Evolutionary conservation across 2,797 vertebrate species (phyloP), one percentile per base, ranked within the genome.

Genomic region (Xenops minutus): DNA sequence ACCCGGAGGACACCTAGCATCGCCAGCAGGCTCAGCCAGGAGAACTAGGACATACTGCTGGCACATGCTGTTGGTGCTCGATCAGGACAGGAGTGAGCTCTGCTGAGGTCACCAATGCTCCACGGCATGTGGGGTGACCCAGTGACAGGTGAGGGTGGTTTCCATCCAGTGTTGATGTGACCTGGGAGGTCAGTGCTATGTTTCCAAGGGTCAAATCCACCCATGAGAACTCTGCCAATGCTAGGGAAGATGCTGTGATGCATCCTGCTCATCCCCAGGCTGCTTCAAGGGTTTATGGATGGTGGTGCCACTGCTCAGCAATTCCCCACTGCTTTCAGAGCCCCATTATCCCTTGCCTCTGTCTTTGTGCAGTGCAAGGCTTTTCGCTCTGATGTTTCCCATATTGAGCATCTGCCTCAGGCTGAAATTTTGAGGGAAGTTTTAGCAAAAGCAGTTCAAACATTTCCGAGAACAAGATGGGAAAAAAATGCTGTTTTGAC

Each of bases 391-490:
- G 52, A 85, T 73, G 77, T 73, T 82, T 59, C 87, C 78, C 87
- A 62, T 2, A 62, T 1, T 3, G 58, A 82, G 68, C 14, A 5
- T 20, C 95, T 49, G 91, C 94, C 93, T 89, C 68, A 0, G 89
- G 96, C 89, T 63, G 75, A 49, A 64, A 80, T 89, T 92, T 24
- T 77, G 44, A 94, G 93, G 93, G 67, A 93, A 91, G 87, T 89
- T 85, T 89, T 52, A 83, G 81, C 2, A 2, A 74, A 84, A 92
- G 76, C 4, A 12, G 93, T 77, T 95, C 88, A 85, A 91, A 89
- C 56, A 16, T 29, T 92, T 89, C 78, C 3, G 3, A 91, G 95
- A 91, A 76, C 74, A 41, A 88, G 79, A 88, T 32, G 34, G 34
- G 14, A 68, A 80, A 9, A 92, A 88, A 95, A 73, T 5, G 69